Evolutionary conservation across 2,113 vertebrate genomes (phyloP), one percentile per base, ranked within the genome.

Genomic region (Tragulus kanchil): DNA sequence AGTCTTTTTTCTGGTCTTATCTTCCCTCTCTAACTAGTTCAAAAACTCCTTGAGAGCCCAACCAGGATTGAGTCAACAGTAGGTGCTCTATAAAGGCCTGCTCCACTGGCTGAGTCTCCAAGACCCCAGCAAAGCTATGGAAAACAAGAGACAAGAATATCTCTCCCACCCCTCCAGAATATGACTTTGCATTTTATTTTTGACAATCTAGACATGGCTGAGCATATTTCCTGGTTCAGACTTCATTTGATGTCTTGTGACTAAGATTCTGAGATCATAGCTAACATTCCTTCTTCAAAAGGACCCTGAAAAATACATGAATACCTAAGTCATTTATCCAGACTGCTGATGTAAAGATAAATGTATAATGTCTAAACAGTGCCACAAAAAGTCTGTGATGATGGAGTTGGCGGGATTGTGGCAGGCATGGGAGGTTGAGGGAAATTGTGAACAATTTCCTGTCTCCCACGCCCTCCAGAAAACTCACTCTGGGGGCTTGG

Each of bases 251-350:
- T 54, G 9, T 28, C 58, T 8, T 52, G 15, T 45, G 58, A 88
- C 45, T 54, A 93, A 50, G 73, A 92, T 84, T 92, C 48, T 77
- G 45, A 92, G 73, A 56, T 90, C 64, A 92, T 19, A 87, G 65
- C 19, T 75, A 59, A 79, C 50, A 88, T 17, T 48, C 26, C 42
- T 23, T 69, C 89, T 78, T 78, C 31, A 50, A 82, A 94, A 85
- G 42, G n/a, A 75, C 5, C 28, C 48, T 82, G 69, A n/a, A 96
- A 94, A 81, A 79, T 61, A 45, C 11, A 64, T 4, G 31, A 84
- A 84, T n/a, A 62, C 4, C 42, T 75, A 56, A 50, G 52, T 88
- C 81, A 89, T 1, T 54, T 82, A 42, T 64, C 56, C 54, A 69
- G 3, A 19, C 16, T 7, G 12, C 61, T 89, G 42, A 69, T 58